Base-by-base conservation (phyloP, 2,888 invertebrate species). In the Himalopsyche tibetana region DNA sequence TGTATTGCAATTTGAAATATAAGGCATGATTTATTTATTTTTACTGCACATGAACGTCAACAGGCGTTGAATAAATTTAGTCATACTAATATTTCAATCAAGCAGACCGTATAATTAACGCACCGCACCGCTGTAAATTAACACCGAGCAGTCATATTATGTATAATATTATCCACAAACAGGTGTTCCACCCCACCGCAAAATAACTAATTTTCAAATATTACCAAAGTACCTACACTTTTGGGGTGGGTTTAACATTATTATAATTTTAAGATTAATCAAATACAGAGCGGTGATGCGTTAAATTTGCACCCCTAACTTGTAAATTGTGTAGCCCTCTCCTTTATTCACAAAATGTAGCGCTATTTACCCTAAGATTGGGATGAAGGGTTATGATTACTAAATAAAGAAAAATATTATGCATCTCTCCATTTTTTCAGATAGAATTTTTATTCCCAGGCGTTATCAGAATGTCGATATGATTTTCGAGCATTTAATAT, bases 251-350 rank as follows among this genome's bases (percentile, higher is more conserved):
- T 87, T 85, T 85, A 84, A 88, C 87, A 88, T 88, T 88, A 87
- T 88, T 85, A 88, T 87, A 87, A 88, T 88, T 87, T 88, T 83
- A 82, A 88, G 87, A 88, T 88, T 88, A 88, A 88, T 88, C 88
- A 88, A 88, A 88, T 87, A 87, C 84, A 85, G 87, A 56, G 85
- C 88, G 56, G 88, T 87, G 88, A 88, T 88, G 88, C 88, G 88
- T 85, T 84, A 85, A 88, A 88, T 88, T 88, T 83, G 83, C 84
- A 82, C 84, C 36, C 81, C 63, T 19, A 19, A 19, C 63, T 63
- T 63, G 63, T 63, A 63, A 63, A 63, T 63, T 63, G 19, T 63
- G 6, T 19, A 80, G 82, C 88, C 86, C 88, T 83, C 56, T 81
- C 51, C 36, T 63, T 63, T 63, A 63, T 63, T 19, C 63, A 63